phyloP scores from a whole-genome alignment of 2,113 vertebrate species.

The Seriola aureovittata region DNA sequence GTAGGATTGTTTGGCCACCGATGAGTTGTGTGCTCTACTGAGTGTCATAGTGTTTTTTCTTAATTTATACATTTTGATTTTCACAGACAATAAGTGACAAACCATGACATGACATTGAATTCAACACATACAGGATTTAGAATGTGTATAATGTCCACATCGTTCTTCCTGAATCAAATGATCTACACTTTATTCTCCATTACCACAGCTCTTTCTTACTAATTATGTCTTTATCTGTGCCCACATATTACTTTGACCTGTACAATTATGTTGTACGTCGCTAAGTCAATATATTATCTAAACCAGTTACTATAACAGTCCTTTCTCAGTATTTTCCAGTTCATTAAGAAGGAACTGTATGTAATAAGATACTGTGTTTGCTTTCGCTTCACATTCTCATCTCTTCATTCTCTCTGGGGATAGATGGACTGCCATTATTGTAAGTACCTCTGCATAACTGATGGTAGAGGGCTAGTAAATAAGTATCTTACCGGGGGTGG shows the following conservation, averaged over 20 bases:
- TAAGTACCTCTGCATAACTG: background rate
- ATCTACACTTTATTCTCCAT: background rate
- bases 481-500: slow-evolving; percentile 66
- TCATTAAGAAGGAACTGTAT: background rate
- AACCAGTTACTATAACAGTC: background rate
- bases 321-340: background rate
- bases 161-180: background rate
- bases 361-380: background rate
- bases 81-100: too few relatives aligned
- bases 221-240: background rate
- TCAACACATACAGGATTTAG: too few relatives aligned
- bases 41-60: too few relatives aligned
- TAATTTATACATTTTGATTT: too few relatives aligned
- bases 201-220: background rate
- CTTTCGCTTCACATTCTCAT: background rate
- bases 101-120: too few relatives aligned
- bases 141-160: background rate
- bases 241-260: background rate
- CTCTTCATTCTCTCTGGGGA: background rate
- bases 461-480: background rate
- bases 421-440: background rate
- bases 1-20: too few relatives aligned
- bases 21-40: too few relatives aligned
- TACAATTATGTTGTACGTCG: background rate
- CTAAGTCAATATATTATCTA: background rate